These are phyloP conservation scores for Prionailurus bengalensis DNA, from an alignment of 2,113 vertebrate genomes.

Conservation along the genomic window DNA sequence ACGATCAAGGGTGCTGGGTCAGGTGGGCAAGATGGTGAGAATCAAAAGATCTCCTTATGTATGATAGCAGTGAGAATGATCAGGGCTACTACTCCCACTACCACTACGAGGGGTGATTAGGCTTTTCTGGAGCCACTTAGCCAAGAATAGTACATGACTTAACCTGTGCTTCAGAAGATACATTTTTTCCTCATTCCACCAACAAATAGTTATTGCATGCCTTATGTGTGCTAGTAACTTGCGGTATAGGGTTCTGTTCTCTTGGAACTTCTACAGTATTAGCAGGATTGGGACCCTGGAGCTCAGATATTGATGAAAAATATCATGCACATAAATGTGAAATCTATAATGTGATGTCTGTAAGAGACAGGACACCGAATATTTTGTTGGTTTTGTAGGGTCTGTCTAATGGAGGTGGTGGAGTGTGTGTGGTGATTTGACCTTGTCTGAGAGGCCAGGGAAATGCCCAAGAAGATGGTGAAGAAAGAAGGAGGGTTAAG, in stretches of 20 bases:
- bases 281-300: not conserved
- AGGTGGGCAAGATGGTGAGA: not conserved
- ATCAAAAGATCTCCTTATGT: not conserved
- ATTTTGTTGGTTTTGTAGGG: not conserved
- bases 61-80: not conserved
- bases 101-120: not conserved
- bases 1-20: not conserved
- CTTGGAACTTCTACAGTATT: not conserved
- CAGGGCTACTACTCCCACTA: not conserved
- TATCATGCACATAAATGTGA: not conserved
- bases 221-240: not conserved
- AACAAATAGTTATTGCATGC: not conserved
- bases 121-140: not conserved
- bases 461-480: not conserved
- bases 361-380: not conserved
- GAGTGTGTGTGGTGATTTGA: not conserved
- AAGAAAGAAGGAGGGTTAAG: not conserved
- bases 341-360: not conserved
- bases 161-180: slow-evolving; percentile 15
- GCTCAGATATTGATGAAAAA: not conserved
- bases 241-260: not conserved
- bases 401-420: not conserved
- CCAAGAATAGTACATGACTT: not conserved
- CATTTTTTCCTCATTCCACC: not conserved
- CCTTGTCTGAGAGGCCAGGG: not conserved